These are phyloP conservation scores for Drosophila mayaguana DNA, from an alignment of 2,888 invertebrate genomes.

Conservation along the genomic window DNA sequence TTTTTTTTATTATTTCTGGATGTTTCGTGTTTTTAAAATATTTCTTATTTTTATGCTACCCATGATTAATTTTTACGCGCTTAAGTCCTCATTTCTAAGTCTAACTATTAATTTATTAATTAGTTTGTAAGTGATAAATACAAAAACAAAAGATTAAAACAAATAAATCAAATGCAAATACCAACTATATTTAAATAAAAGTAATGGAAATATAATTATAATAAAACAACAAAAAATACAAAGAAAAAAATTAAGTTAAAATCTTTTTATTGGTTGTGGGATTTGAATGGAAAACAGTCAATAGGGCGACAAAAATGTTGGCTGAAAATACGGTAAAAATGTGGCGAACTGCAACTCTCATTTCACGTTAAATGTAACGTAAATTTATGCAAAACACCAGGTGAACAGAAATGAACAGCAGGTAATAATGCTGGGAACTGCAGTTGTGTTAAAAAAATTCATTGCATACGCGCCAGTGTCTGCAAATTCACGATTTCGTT, in stretches of 20 bases:
- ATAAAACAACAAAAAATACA: slow-evolving; percentile 54
- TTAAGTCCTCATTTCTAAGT: slow-evolving; percentile 75
- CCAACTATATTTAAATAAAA: slow-evolving; percentile 61
- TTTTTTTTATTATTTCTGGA: slow-evolving; percentile 29
- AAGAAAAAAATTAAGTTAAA: slow-evolving; percentile 31
- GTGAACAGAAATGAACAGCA: not conserved
- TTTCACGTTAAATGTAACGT: no score
- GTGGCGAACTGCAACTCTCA: not conserved
- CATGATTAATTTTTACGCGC: slow-evolving; percentile 65
- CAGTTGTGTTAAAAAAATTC: not conserved
- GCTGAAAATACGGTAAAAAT: not conserved
- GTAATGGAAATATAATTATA: slow-evolving; percentile 75
- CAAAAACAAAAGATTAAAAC: slow-evolving; percentile 52
- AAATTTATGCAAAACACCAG: not conserved
- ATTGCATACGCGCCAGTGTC: not conserved
- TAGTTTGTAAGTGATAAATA: slow-evolving; percentile 71
- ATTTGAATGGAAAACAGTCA: not conserved
- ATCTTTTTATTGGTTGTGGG: slow-evolving; percentile 1
- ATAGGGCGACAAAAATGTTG: no score
- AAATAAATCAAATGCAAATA: slow-evolving; percentile 70
- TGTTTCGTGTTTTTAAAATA: slow-evolving; percentile 59
- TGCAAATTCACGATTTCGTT: not conserved
- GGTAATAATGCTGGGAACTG: not conserved
- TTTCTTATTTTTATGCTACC: slow-evolving; percentile 25
- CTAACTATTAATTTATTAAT: slow-evolving; percentile 82